These are phyloP conservation scores for Athene noctua DNA, from an alignment of 2,113 vertebrate genomes.

Conservation along the genomic window DNA sequence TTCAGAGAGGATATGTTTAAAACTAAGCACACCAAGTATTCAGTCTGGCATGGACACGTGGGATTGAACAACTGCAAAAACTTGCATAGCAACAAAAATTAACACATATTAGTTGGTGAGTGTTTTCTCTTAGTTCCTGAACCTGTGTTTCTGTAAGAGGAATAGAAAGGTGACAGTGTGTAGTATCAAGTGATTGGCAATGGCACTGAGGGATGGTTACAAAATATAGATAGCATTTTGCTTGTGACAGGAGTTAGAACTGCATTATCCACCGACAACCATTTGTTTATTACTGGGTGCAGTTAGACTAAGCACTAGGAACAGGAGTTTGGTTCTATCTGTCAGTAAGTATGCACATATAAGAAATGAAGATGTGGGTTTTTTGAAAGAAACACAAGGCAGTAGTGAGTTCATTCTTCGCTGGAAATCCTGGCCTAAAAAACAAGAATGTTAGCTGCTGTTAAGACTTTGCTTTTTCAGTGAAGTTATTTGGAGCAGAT, in stretches of 20 bases:
- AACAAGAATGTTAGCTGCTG: not conserved
- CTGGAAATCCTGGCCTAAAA: not conserved
- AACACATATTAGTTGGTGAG: fast-evolving
- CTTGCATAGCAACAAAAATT: not conserved
- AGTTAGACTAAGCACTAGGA: not conserved
- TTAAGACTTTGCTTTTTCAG: not conserved
- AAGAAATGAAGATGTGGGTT: not conserved
- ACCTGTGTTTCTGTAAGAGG: not conserved
- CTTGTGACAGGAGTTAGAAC: not conserved
- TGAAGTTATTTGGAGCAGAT: not conserved
- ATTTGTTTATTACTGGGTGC: not conserved
- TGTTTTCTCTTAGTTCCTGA: not conserved
- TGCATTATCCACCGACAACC: not conserved
- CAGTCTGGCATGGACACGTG: not conserved
- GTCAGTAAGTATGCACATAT: not conserved
- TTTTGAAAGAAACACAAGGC: not conserved
- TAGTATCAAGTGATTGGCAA: fast-evolving
- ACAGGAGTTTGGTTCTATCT: not conserved
- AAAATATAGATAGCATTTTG: not conserved
- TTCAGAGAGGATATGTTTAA: not conserved
- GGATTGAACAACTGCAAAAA: not conserved
- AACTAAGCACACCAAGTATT: not conserved
- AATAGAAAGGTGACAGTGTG: not conserved
- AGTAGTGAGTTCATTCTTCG: not conserved
- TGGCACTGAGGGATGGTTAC: not conserved